These are phyloP conservation scores for Xylota segnis DNA, from an alignment of 2,888 invertebrate species.

Conservation along the genomic window DNA sequence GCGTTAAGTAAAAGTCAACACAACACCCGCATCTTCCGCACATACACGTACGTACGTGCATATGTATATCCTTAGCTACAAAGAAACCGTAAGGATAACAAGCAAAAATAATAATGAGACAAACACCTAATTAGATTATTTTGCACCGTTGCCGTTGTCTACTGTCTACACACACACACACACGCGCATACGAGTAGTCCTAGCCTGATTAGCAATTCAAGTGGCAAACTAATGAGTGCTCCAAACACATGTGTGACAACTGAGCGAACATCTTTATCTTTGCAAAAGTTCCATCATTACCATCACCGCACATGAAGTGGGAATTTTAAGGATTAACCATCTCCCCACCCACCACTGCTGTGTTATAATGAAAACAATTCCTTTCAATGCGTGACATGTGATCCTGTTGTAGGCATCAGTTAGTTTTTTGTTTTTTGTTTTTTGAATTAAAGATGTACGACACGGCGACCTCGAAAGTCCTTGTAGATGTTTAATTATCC, in stretches of 20 bases:
- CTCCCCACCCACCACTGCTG: constrained; percentile 2
- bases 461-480: constrained; percentile 13
- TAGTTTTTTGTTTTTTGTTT: not conserved
- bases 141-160: constrained; percentile 29
- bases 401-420: constrained; percentile 17
- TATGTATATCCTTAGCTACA: not conserved
- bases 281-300: constrained; percentile 55
- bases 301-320: constrained; percentile 32
- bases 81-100: constrained; percentile 33
- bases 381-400: constrained; percentile 39
- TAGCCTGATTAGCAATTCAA: constrained; percentile 66
- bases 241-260: constrained; percentile 65
- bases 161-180: not conserved
- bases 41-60: not conserved
- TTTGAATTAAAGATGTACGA: constrained; percentile 9
- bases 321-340: constrained; percentile 59
- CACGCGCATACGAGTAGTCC: not conserved
- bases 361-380: constrained; percentile 10
- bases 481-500: constrained; percentile 40
- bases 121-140: constrained; percentile 74
- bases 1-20: constrained; percentile 52
- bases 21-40: constrained; percentile 19
- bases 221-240: constrained; percentile 59
- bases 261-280: constrained; percentile 38
- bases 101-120: constrained; percentile 67